phyloP scores from a whole-genome alignment of 1,140 invertebrate species.

The Melitaea cinxia region DNA sequence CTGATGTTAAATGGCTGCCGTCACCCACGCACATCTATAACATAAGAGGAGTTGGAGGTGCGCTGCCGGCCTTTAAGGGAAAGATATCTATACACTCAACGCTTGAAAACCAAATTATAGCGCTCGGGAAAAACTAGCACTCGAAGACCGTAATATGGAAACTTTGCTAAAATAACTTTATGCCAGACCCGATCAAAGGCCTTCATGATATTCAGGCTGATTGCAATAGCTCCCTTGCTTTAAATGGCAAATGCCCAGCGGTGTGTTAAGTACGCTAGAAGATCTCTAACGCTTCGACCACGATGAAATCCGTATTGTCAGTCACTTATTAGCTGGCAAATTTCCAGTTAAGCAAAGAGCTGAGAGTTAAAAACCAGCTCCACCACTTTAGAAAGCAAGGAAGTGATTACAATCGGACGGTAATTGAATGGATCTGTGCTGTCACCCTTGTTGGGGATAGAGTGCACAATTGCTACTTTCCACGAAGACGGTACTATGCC shows the following conservation, averaged over 20 bases:
- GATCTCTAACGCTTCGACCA: conserved; percentile 1
- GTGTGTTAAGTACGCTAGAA: neutral
- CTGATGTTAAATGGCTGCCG: too few species aligned
- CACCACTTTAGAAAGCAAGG: conserved; percentile 27
- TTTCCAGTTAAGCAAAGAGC: conserved; percentile 15
- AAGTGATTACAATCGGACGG: conserved; percentile 27
- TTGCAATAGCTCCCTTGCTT: neutral
- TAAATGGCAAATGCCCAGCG: neutral
- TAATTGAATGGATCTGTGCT: conserved; percentile 14
- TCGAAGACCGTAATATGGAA: conserved; percentile 22
- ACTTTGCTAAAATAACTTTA: neutral
- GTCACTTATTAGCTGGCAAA: conserved; percentile 23
- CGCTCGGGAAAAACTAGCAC: too few species aligned
- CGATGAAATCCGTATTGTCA: conserved; percentile 12
- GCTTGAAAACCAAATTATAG: too few species aligned
- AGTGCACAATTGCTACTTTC: neutral
- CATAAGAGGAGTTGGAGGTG: too few species aligned
- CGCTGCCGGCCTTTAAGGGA: too few species aligned
- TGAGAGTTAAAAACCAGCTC: conserved; percentile 17
- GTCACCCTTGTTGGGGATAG: conserved; percentile 18
- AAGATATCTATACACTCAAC: too few species aligned
- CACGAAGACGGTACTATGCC: conserved; percentile 13
- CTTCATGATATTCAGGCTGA: neutral
- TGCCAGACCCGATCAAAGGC: neutral
- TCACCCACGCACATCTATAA: too few species aligned